Evolutionary conservation across 2,797 vertebrate species (phyloP).

Genomic region (Crenichthys baileyi): DNA sequence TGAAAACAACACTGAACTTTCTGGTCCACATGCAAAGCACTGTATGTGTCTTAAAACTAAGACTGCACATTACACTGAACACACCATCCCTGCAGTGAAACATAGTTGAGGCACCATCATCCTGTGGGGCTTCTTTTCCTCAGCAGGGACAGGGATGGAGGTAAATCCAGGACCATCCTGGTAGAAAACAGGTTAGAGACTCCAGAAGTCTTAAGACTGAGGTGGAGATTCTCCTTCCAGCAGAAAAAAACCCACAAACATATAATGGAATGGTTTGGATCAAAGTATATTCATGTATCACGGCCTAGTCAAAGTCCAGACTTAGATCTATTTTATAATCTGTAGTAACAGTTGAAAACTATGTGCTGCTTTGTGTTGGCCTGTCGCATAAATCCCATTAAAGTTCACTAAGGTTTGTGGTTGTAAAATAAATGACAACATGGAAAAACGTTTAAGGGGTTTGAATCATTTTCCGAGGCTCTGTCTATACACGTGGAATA

Average conservation of each 20-base stretch:
- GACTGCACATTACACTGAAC: not conserved
- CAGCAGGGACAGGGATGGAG: not conserved
- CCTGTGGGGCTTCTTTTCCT: not conserved
- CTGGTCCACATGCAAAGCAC: not conserved
- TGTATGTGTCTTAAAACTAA: too few species aligned
- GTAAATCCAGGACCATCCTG: not conserved
- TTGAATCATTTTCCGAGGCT: not conserved
- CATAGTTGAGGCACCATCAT: not conserved
- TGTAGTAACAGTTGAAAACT: not conserved
- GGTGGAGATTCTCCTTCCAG: not conserved
- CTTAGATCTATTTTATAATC: not conserved
- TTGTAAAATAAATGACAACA: not conserved
- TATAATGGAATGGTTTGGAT: not conserved
- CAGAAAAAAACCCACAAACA: not conserved
- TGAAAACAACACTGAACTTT: not conserved
- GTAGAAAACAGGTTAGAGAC: too few species aligned
- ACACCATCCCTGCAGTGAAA: not conserved
- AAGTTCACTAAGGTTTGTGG: not conserved
- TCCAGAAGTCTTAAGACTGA: too few species aligned
- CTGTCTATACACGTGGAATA: not conserved
- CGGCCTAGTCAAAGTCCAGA: not conserved
- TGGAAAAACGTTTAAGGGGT: not conserved
- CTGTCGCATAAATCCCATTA: not conserved
- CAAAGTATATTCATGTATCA: not conserved
- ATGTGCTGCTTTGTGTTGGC: not conserved